A percentile compares a stretch with the other conserved stretches of the same genome.
These are phyloP conservation scores for Pandion haliaetus DNA, from an alignment of 2,113 vertebrate species.

Conservation along the genomic window DNA sequence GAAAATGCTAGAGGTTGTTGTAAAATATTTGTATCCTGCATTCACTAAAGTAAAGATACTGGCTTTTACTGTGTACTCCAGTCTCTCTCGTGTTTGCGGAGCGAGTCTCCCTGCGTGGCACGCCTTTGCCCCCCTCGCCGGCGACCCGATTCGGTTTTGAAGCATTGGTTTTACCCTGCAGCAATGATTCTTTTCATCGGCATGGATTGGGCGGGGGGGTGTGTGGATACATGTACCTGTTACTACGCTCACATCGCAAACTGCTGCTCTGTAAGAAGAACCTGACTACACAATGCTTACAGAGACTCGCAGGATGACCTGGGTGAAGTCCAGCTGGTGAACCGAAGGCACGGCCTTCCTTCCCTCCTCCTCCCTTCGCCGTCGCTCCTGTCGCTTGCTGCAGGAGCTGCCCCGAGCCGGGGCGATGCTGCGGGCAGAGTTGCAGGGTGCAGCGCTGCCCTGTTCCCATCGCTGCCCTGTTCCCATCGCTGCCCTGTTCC, in stretches of 20 bases:
- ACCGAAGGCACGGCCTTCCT: not conserved
- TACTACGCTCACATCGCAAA: rapidly evolving
- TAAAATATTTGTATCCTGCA: slow-evolving; percentile 98
- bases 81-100: slow-evolving; percentile 80
- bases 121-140: too few relatives aligned
- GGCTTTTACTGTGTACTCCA: slow-evolving; percentile 92
- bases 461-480: too few relatives aligned
- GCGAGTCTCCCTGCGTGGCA: rapidly evolving
- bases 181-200: rapidly evolving
- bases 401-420: not conserved
- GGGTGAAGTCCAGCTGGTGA: rapidly evolving
- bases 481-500: not conserved
- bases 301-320: rapidly evolving
- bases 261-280: not conserved
- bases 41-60: slow-evolving; percentile 98
- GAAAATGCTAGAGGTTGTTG: slow-evolving; percentile 98
- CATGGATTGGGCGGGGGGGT: too few relatives aligned
- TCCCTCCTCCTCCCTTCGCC: not conserved
- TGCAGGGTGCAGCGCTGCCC: not conserved
- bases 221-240: rapidly evolving
- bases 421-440: not conserved
- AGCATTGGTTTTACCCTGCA: not conserved
- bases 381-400: rapidly evolving
- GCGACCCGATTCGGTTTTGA: rapidly evolving
- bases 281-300: rapidly evolving